phyloP scores from a whole-genome alignment of 2,797 vertebrate species.

The Microhierax caerulescens region DNA sequence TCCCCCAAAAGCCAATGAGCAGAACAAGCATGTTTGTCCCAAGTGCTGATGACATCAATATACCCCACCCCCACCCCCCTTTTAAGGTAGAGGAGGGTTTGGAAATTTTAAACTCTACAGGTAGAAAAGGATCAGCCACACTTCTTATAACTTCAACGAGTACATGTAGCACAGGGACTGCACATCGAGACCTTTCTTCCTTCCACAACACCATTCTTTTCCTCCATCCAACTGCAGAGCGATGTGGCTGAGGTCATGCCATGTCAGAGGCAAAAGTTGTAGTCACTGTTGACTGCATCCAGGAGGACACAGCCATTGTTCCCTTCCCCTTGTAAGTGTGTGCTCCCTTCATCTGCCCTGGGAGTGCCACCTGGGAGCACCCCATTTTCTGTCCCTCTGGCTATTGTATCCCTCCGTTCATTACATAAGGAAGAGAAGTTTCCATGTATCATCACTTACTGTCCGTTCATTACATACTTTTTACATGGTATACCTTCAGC shows the following conservation, averaged over 20 bases:
- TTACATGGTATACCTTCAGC: neutral
- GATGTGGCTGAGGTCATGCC: neutral
- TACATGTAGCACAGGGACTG: neutral
- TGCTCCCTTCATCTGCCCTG: neutral
- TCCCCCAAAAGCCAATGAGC: neutral
- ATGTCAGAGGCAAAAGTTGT: neutral
- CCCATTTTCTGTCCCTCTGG: neutral
- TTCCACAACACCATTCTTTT: neutral
- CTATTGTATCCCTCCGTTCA: accelerated
- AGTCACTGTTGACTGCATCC: neutral
- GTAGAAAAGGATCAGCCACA: neutral
- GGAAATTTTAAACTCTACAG: neutral
- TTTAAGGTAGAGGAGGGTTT: neutral
- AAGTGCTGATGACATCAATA: neutral
- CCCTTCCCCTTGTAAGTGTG: neutral
- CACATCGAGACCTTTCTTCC: neutral
- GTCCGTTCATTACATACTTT: neutral
- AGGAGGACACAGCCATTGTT: neutral
- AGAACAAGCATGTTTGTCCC: neutral
- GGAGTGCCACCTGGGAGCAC: neutral
- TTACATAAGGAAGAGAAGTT: neutral
- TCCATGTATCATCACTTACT: neutral
- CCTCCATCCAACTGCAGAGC: neutral
- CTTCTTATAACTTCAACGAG: neutral
- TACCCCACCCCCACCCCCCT: too few relatives aligned